Base-by-base conservation (phyloP, 2,113 vertebrate genomes). In the Notarius quadriscutis region DNA sequence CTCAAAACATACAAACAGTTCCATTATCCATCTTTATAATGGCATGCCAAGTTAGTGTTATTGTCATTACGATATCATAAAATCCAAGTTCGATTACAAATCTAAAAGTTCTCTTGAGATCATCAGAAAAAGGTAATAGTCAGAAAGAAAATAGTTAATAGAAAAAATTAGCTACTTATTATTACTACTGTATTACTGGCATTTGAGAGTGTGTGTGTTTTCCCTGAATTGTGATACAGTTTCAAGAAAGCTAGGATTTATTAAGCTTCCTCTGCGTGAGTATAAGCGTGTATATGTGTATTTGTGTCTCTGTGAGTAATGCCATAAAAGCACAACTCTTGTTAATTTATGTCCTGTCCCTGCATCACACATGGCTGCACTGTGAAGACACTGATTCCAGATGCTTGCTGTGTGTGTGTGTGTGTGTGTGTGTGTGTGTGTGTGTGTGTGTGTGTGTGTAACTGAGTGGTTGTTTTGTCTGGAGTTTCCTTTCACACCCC, bases 401-500 rank as follows among this genome's bases (percentile, higher is more conserved):
- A 90, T 91, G 91, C 89, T 84, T 58, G 85, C 41, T 81, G 18
- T 89, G 72, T 81, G 84, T 48, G 51, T 89, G 83, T 89, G 65
- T 87, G 41, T 77, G 4, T 79, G 71, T 77, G 67, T 67, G 57
- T 20, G 55, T 69, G 55, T 72, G 80, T 87, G 74, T 78, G 53
- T 65, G 6, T 77, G 20, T 81, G 81, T 81, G 57, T 74, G 57
- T 25, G 55, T 74, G 60, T 81, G 10, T 84, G 18, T 84, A 62
- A 60, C 11, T 17, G 25, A 78, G 71, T 53, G 81, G 77, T 86
- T 91, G 90, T 90, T 91, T 90, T 90, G 86, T 88, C 89, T 89
- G 81, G 89, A 75, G 86, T 92, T 89, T 71, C 50, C 18, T 89
- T 91, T 91, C 89, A 91, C 90, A 88, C 88, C 86, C 90, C 87